Conservation (phyloP, 2,113 vertebrate genomes). For the Heloderma charlesbogerti region DNA sequence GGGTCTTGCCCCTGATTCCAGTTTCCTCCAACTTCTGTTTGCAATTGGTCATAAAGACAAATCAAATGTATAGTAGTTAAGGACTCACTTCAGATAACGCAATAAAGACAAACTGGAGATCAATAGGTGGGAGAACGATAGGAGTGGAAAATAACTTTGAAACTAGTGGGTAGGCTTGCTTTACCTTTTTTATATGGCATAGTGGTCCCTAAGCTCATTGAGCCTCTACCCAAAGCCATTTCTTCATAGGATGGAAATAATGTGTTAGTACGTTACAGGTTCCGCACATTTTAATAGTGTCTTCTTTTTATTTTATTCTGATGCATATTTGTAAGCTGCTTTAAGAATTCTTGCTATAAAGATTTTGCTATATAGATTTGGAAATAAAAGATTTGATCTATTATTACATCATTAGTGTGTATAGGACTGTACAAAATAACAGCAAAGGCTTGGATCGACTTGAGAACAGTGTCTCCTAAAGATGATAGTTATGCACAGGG, state of each 20-base stretch:
- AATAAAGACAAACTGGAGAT: neutral
- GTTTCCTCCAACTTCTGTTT: neutral
- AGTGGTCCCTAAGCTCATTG: neutral
- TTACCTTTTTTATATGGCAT: neutral
- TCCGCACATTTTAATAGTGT: neutral
- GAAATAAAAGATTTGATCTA: neutral
- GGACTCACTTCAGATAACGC: neutral
- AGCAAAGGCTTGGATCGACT: neutral
- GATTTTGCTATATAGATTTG: neutral
- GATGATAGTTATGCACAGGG: neutral
- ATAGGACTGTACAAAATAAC: neutral
- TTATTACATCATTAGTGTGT: neutral
- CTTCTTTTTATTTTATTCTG: neutral
- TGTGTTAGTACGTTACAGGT: neutral
- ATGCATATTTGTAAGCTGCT: neutral
- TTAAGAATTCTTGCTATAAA: neutral
- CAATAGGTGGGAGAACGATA: neutral
- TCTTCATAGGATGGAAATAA: neutral
- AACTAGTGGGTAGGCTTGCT: neutral
- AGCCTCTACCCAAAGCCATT: neutral
- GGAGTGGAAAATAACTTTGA: neutral
- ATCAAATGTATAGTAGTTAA: neutral
- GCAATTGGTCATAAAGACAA: neutral
- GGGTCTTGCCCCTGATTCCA: neutral
- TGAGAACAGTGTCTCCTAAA: conserved; percentile 10